phyloP scores from a whole-genome alignment of 1,140 invertebrate species.

The Listronotus oregonensis region DNA sequence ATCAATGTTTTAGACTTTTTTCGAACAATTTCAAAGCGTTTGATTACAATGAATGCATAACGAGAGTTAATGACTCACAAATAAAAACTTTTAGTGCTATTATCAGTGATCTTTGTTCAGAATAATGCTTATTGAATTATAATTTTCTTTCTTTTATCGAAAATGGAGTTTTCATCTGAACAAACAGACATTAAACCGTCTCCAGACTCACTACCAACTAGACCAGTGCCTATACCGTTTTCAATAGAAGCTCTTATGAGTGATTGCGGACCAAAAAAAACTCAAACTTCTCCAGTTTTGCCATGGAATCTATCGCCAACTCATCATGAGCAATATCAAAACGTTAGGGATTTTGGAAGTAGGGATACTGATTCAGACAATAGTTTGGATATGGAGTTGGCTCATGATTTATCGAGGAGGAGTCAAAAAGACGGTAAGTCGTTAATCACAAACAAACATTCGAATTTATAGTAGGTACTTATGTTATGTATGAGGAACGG shows the following conservation, averaged over 20 bases:
- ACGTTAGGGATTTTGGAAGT: slow-evolving; percentile 20
- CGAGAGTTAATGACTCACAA: no score
- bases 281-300: slow-evolving; percentile 36
- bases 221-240: slow-evolving; percentile 54
- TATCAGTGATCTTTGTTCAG: background rate
- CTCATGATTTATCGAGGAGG: slow-evolving; percentile 52
- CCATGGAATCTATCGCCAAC: slow-evolving; percentile 26
- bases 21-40: no score
- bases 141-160: background rate
- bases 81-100: background rate
- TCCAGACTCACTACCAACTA: slow-evolving; percentile 33
- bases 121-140: no score
- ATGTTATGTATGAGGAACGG: no score
- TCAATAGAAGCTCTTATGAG: slow-evolving; percentile 55
- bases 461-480: no score
- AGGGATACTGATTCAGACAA: slow-evolving; percentile 53
- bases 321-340: slow-evolving; percentile 37
- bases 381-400: slow-evolving; percentile 54
- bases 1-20: background rate
- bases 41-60: no score
- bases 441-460: no score
- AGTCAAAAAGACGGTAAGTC: slow-evolving; percentile 50
- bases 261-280: slow-evolving; percentile 49
- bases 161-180: slow-evolving; percentile 41
- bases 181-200: slow-evolving; percentile 32